Conservation (phyloP, 35 echinoderm and acorn worm species). For the Stichopus chloronotus region DNA sequence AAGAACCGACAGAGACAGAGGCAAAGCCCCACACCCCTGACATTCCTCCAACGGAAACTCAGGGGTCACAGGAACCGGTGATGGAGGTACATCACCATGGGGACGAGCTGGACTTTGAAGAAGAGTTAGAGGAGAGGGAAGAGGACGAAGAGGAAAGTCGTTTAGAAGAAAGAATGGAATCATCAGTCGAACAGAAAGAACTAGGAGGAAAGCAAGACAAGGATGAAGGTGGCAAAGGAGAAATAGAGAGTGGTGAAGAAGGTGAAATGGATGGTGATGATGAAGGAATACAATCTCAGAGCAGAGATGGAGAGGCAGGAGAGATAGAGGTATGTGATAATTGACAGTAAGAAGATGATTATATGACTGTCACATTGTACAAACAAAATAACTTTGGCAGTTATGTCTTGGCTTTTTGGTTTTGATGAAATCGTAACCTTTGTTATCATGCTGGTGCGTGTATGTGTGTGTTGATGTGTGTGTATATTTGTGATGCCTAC, state of each 20-base stretch:
- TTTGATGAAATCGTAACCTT: too few relatives aligned
- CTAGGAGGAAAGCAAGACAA: neutral
- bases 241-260: slow-evolving; percentile 59
- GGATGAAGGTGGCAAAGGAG: slow-evolving; percentile 8
- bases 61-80: slow-evolving; percentile 26
- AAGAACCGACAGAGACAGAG: neutral
- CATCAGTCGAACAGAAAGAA: slow-evolving; percentile 26
- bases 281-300: slow-evolving; percentile 46
- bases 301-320: slow-evolving; percentile 70
- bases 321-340: slow-evolving; percentile 60
- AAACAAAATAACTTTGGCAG: too few relatives aligned
- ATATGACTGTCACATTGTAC: too few relatives aligned
- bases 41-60: neutral
- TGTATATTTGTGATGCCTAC: too few relatives aligned
- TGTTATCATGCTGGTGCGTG: too few relatives aligned
- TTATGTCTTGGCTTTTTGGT: too few relatives aligned
- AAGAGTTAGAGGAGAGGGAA: slow-evolving; percentile 87
- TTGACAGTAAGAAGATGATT: too few relatives aligned
- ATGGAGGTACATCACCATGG: slow-evolving; percentile 88
- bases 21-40: neutral
- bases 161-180: slow-evolving; percentile 33
- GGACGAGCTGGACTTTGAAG: slow-evolving; percentile 90
- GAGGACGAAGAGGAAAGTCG: neutral
- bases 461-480: too few relatives aligned
- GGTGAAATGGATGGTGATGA: slow-evolving; percentile 55